Base-by-base conservation (phyloP, 2,797 vertebrate species). In the Arrhamphus sclerolepis region DNA sequence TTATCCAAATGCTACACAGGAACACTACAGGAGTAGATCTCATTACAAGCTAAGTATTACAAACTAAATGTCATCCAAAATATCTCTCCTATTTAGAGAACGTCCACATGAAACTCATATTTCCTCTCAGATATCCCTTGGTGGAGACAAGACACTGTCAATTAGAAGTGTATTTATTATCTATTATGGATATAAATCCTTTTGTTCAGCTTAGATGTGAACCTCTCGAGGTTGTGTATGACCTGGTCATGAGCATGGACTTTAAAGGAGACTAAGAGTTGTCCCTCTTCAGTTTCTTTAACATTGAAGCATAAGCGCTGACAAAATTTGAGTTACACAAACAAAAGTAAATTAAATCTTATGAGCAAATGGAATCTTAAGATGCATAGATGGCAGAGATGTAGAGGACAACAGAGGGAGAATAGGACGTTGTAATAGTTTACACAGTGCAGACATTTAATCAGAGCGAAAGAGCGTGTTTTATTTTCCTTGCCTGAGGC, bases 401-500 rank as follows among this genome's bases (percentile, higher is more conserved):
- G 46, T 67, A 73, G 70, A 77, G 76, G 79, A 82, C 70, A 84
- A 70, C 70, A 75, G 72, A 54, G 54, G 44, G 69, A 70, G 73
- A 76, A 66, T 2, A 50, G 52, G 72, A 60, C 55, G 69, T 62
- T 69, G 57, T 70, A 65, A 76, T 72, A 70, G 86, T 89, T 89
- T 86, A 85, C 83, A 77, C 78, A 86, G 83, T 55, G 79, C 82
- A 80, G 83, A 88, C 69, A 62, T 82, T 85, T 90, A 91, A 92
- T 93, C 89, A 92, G 66, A 56, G 58, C 34, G 48, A 72, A 49
- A 26, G 66, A 73, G 78, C 60, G 62, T 44, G 49, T 81, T 78
- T 64, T 73, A 71, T 87, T 83, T 86, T 87, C 75, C 79, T 77
- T 87, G 89, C 87, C 89, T 77, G 73, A 53, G 86, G 91, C 92